These are phyloP conservation scores for Neuroterus valhalla DNA, from an alignment of 1,140 invertebrate genomes.

Conservation along the genomic window DNA sequence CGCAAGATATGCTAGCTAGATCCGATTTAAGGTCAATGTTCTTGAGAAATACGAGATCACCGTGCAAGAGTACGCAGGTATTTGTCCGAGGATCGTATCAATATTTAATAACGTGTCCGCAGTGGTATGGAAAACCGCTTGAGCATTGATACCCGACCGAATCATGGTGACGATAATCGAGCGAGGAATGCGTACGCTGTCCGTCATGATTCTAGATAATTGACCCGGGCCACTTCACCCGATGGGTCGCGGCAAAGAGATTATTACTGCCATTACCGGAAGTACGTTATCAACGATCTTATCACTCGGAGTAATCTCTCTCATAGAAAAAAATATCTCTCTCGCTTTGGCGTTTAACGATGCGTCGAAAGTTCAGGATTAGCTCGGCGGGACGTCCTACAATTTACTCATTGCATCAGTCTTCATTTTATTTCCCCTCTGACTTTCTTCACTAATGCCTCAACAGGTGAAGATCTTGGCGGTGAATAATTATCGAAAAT, in stretches of 20 bases:
- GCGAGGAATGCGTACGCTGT: constrained; percentile 20
- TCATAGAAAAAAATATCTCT: too few relatives aligned
- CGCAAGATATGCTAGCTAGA: too few relatives aligned
- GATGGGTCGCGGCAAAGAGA: constrained; percentile 5
- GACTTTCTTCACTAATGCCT: constrained; percentile 6
- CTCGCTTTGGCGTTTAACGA: constrained; percentile 1
- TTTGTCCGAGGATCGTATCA: background rate
- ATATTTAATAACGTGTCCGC: constrained; percentile 3
- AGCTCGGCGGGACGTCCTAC: constrained; percentile 4
- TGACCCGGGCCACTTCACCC: constrained; percentile 21
- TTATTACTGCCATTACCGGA: constrained; percentile 22
- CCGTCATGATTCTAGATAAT: constrained; percentile 22
- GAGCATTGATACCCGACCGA: background rate
- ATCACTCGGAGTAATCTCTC: background rate
- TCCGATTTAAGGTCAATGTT: too few relatives aligned
- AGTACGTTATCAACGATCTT: constrained; percentile 24
- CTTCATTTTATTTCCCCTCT: constrained; percentile 6
- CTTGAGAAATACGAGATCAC: too few relatives aligned
- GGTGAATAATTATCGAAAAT: constrained; percentile 25
- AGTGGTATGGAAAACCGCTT: constrained; percentile 14
- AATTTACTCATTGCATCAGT: constrained; percentile 20
- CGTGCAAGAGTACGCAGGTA: background rate
- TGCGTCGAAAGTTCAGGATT: constrained; percentile 15
- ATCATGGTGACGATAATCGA: background rate
- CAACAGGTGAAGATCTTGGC: constrained; percentile 1